Conservation (phyloP, 2,888 invertebrate genomes). For the Noctua comes region DNA sequence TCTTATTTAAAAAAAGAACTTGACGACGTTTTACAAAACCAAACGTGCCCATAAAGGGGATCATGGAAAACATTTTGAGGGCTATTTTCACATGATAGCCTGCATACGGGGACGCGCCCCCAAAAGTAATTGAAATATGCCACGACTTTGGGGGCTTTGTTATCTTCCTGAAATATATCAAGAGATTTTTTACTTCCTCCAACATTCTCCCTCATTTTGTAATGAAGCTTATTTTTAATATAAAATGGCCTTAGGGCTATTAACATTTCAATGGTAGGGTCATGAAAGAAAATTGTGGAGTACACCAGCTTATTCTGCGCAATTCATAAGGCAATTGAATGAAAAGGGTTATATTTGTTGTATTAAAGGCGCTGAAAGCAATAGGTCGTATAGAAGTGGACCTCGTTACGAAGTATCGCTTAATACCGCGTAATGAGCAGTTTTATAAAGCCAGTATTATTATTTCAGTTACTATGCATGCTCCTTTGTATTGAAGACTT, state of each 20-base stretch:
- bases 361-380: conserved; percentile 24
- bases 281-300: conserved; percentile 38
- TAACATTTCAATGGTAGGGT: conserved; percentile 36
- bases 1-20: conserved; percentile 18
- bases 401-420: conserved; percentile 9
- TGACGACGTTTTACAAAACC: conserved; percentile 16
- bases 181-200: conserved; percentile 39
- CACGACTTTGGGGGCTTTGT: conserved; percentile 45
- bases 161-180: conserved; percentile 45
- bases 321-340: conserved; percentile 36
- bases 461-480: neutral
- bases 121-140: conserved; percentile 63
- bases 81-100: conserved; percentile 49
- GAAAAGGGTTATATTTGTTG: conserved; percentile 39
- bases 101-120: conserved; percentile 40
- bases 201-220: conserved; percentile 33
- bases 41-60: conserved; percentile 28
- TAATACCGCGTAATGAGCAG: conserved; percentile 19
- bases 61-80: conserved; percentile 43
- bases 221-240: conserved; percentile 36
- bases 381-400: conserved; percentile 20
- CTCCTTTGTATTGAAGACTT: neutral
- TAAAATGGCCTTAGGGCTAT: conserved; percentile 38
- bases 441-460: conserved; percentile 10
- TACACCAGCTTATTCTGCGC: conserved; percentile 32